Evolutionary conservation across 2,797 vertebrate species (phyloP).

Genomic region (Chaenodraco wilsoni): DNA sequence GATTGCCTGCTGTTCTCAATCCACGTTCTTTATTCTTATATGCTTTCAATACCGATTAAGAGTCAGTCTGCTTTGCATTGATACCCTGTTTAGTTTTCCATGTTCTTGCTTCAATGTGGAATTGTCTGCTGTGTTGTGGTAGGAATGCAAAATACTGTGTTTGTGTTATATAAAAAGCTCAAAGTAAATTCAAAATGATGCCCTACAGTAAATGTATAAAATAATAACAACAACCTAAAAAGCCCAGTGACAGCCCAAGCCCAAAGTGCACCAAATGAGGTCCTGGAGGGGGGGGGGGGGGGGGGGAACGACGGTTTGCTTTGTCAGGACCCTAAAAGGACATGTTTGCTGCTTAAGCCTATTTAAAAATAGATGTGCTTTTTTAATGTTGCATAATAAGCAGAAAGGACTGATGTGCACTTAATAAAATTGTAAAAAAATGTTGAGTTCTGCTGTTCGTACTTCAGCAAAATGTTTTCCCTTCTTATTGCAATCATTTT

Average conservation of each 20-base stretch:
- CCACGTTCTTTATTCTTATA: background rate
- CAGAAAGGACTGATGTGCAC: background rate
- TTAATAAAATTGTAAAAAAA: conserved; percentile 11
- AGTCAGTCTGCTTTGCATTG: background rate
- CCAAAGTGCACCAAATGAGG: background rate
- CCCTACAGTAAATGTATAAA: background rate
- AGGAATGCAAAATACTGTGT: background rate
- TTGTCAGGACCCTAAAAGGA: conserved; percentile 13
- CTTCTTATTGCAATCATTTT: conserved; percentile 41
- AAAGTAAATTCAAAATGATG: background rate
- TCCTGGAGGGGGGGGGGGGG: background rate
- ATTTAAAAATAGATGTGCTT: conserved; percentile 14
- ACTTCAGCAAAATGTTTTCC: background rate
- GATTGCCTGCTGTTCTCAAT: background rate
- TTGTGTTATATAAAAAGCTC: background rate
- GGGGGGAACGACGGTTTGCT: background rate
- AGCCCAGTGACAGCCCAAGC: background rate
- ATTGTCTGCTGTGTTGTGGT: background rate
- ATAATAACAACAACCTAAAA: conserved; percentile 1
- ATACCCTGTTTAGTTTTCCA: background rate
- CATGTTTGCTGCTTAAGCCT: conserved; percentile 10
- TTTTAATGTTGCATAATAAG: conserved; percentile 15
- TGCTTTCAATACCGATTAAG: background rate
- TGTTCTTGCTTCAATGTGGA: background rate
- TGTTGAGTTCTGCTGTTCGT: background rate